Percentiles rank a stretch among this genome's conserved stretches.
Conservation (phyloP, 2,797 vertebrate genomes). For the Dicrostonyx torquatus region DNA sequence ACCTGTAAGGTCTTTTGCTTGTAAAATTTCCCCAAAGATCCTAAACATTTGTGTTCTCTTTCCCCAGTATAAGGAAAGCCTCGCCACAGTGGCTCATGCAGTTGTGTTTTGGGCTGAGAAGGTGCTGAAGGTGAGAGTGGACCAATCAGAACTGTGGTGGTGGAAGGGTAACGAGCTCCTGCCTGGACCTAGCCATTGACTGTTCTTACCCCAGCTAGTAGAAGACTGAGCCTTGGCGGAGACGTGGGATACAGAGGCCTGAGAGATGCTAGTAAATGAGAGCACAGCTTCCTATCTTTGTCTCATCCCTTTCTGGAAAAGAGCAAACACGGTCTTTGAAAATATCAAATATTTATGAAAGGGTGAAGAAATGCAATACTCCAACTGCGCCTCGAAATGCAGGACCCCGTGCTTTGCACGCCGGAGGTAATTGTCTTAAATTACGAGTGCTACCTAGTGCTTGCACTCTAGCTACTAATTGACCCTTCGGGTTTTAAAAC, state of each 20-base stretch:
- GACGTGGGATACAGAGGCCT: slow-evolving; percentile 55
- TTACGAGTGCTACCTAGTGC: slow-evolving; percentile 71
- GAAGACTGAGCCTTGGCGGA: slow-evolving; percentile 26
- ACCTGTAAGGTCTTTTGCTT: background rate
- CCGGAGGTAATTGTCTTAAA: slow-evolving; percentile 74
- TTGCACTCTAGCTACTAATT: slow-evolving; percentile 81
- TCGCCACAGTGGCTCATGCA: background rate
- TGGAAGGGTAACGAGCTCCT: background rate
- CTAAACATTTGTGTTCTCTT: background rate
- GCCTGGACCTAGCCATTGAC: slow-evolving; percentile 42
- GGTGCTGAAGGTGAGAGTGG: background rate
- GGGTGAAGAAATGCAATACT: slow-evolving; percentile 60
- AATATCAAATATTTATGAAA: slow-evolving; percentile 66
- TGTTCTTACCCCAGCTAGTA: slow-evolving; percentile 51
- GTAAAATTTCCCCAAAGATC: background rate
- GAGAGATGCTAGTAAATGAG: slow-evolving; percentile 47
- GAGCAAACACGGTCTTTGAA: slow-evolving; percentile 74
- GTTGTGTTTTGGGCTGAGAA: background rate
- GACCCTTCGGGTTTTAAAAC: slow-evolving; percentile 80
- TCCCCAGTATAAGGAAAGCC: background rate
- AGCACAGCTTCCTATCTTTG: slow-evolving; percentile 5
- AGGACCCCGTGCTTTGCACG: slow-evolving; percentile 62
- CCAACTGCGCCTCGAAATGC: slow-evolving; percentile 73
- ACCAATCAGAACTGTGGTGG: background rate
- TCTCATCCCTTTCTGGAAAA: slow-evolving; percentile 57